Conservation (phyloP, 2,888 invertebrate species). For the Leptopterna dolabrata region DNA sequence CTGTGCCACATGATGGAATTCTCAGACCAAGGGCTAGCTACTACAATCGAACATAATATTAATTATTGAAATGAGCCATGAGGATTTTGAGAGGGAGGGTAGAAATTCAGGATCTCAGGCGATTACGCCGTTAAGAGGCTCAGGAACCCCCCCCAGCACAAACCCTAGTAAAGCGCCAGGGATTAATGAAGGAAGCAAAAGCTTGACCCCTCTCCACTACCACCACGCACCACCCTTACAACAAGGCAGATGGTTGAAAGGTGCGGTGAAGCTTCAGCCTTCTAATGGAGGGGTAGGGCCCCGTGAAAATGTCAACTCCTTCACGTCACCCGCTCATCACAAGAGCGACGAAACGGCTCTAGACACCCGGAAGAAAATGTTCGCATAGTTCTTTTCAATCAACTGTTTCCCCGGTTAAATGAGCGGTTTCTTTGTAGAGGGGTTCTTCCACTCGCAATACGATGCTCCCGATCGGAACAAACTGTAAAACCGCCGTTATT, state of each 20-base stretch:
- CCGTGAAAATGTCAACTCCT: conserved; percentile 47
- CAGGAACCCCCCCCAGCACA: neutral
- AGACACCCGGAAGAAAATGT: conserved; percentile 32
- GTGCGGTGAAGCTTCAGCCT: neutral
- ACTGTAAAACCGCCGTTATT: neutral
- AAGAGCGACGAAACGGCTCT: conserved; percentile 10
- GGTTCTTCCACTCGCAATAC: neutral
- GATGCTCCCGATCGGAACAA: neutral
- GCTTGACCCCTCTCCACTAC: neutral
- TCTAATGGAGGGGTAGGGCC: conserved; percentile 39
- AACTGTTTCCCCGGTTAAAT: neutral
- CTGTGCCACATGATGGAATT: conserved; percentile 31
- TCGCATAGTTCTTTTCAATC: conserved; percentile 24
- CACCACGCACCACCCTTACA: neutral
- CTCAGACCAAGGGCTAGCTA: conserved; percentile 23
- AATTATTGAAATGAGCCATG: conserved; percentile 44
- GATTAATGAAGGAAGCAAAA: conserved; percentile 8
- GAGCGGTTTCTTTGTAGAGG: neutral
- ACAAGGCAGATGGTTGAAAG: conserved; percentile 18
- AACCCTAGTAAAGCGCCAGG: neutral
- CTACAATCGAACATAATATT: conserved; percentile 45
- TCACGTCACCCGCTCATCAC: conserved; percentile 46
- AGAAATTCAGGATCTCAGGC: conserved; percentile 28
- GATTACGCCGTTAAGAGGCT: conserved; percentile 52
- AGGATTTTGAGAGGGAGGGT: neutral